phyloP scores from a whole-genome alignment of 1,140 invertebrate species.

The Dendrolimus kikuchii region DNA sequence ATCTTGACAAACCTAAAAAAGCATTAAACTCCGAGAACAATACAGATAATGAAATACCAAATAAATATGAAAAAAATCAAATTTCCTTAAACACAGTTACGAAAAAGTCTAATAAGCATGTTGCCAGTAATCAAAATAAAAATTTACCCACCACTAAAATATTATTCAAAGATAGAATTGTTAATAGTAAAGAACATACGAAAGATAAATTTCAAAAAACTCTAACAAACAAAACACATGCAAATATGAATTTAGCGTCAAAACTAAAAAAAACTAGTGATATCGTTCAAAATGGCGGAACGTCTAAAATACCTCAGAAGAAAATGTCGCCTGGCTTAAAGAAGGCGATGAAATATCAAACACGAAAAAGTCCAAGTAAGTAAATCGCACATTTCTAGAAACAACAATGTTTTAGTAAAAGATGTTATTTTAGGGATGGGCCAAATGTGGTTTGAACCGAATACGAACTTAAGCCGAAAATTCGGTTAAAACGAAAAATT shows the following conservation, averaged over 20 bases:
- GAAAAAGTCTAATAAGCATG: neutral
- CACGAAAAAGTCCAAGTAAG: constrained; percentile 43
- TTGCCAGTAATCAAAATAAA: constrained; percentile 1
- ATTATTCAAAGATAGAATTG: too few relatives aligned
- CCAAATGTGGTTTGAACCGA: too few relatives aligned
- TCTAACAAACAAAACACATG: neutral
- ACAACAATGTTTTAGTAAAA: too few relatives aligned
- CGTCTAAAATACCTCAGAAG: constrained; percentile 36
- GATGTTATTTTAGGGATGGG: too few relatives aligned
- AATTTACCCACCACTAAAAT: neutral
- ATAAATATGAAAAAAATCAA: too few relatives aligned
- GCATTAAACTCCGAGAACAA: too few relatives aligned
- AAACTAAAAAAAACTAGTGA: neutral
- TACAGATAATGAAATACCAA: too few relatives aligned
- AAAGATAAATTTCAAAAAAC: constrained; percentile 1
- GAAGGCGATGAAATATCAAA: constrained; percentile 15
- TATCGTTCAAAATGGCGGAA: neutral
- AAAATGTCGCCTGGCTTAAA: constrained; percentile 8
- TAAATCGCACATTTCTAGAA: constrained; percentile 2
- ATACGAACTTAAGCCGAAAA: too few relatives aligned
- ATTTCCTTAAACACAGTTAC: neutral
- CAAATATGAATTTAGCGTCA: neutral
- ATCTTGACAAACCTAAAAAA: too few relatives aligned
- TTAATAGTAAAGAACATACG: neutral
- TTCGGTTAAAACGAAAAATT: too few relatives aligned